Conservation (phyloP, 2,113 vertebrate species). For the Myrmophylax atrothorax region DNA sequence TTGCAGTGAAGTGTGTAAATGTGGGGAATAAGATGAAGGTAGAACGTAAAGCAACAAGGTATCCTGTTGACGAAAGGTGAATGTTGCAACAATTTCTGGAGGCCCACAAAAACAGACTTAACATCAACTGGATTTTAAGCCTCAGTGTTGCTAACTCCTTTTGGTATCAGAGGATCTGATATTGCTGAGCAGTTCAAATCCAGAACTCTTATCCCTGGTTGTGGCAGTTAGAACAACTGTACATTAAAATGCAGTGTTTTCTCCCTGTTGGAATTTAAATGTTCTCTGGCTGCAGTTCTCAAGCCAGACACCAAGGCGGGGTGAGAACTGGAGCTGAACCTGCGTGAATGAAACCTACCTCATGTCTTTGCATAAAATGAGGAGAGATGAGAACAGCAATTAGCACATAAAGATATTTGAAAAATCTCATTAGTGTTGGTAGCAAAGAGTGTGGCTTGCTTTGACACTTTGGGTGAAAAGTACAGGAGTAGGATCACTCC, state of each 20-base stretch:
- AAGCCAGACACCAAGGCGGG: fast-evolving
- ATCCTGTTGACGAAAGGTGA: fast-evolving
- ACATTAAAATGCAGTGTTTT: neutral
- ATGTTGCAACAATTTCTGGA: neutral
- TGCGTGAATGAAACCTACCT: neutral
- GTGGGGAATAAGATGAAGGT: neutral
- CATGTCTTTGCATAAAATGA: neutral
- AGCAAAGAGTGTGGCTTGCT: neutral
- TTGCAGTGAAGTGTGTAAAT: neutral
- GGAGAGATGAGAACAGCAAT: neutral
- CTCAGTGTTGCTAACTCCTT: neutral
- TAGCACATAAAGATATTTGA: neutral
- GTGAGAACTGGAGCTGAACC: neutral
- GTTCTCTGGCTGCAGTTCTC: neutral
- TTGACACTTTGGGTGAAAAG: neutral
- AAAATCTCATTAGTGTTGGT: neutral
- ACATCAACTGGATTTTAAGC: neutral
- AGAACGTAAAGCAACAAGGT: neutral
- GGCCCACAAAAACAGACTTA: neutral
- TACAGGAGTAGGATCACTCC: neutral
- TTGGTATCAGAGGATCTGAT: neutral
- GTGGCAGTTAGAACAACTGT: neutral
- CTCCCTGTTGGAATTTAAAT: neutral
- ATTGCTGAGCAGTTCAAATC: neutral
- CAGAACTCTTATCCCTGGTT: neutral